Percentiles rank a stretch among this genome's conserved stretches.
Conservation (phyloP, 2,113 vertebrate species). For the Pterocles orientalis region DNA sequence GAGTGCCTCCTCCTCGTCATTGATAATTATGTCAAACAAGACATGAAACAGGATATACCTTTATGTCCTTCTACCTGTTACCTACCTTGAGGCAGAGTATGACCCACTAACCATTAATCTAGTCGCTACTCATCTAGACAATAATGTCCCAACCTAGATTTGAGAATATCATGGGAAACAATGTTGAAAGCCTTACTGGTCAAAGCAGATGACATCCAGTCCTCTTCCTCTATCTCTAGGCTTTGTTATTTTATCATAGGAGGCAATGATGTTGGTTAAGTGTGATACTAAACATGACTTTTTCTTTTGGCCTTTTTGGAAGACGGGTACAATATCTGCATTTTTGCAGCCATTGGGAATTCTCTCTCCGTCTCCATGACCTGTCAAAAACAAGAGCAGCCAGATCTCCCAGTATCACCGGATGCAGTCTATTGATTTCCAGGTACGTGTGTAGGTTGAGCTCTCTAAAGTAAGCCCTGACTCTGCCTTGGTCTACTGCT, state of each 20-base stretch:
- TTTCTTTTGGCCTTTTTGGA: not conserved
- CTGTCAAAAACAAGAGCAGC: not conserved
- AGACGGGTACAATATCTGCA: not conserved
- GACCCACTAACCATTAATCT: not conserved
- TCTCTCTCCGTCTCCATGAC: not conserved
- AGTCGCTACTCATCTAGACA: not conserved
- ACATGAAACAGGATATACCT: not conserved
- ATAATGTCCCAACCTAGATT: not conserved
- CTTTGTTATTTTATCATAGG: not conserved
- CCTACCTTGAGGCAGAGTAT: not conserved
- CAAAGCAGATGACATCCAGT: not conserved
- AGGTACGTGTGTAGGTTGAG: not conserved
- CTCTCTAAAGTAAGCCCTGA: not conserved
- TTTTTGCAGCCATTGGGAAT: not conserved
- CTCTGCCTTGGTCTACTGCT: not conserved
- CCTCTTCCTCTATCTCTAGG: not conserved
- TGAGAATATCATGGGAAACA: not conserved
- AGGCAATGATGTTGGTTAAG: not conserved
- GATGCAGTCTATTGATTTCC: not conserved
- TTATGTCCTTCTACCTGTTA: not conserved
- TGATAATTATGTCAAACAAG: not conserved
- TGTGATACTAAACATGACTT: not conserved
- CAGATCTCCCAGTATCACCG: not conserved
- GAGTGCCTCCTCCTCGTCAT: not conserved
- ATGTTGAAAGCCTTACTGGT: not conserved